phyloP scores from a whole-genome alignment of 2,797 vertebrate genomes.

The Rhinophrynus dorsalis region DNA sequence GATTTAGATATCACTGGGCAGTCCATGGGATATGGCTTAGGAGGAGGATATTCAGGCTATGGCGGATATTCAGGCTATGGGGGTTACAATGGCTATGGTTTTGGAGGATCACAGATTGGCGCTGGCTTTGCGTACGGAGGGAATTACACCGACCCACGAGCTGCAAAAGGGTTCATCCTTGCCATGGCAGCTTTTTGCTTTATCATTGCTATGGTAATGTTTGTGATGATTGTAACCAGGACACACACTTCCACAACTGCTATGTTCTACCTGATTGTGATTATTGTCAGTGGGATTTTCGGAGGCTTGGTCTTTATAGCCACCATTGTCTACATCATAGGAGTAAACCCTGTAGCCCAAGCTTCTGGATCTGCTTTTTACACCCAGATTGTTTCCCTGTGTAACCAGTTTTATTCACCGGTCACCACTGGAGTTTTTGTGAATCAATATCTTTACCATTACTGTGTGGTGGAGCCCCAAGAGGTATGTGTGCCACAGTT shows the following conservation, averaged over 20 bases:
- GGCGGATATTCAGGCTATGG: slow-evolving; percentile 12
- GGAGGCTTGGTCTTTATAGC: slow-evolving; percentile 81
- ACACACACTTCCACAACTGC: slow-evolving; percentile 69
- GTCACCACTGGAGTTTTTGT: slow-evolving; percentile 58
- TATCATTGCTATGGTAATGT: slow-evolving; percentile 70
- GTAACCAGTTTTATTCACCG: slow-evolving; percentile 73
- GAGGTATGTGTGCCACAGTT: slow-evolving; percentile 77
- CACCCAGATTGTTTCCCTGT: slow-evolving; percentile 74
- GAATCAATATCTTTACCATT: slow-evolving; percentile 91
- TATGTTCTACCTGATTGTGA: slow-evolving; percentile 76
- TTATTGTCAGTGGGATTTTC: slow-evolving; percentile 75
- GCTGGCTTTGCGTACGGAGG: slow-evolving; percentile 69
- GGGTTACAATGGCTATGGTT: slow-evolving; percentile 47
- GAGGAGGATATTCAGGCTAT: slow-evolving; percentile 45
- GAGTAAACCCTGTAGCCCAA: slow-evolving; percentile 84
- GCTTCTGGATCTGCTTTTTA: slow-evolving; percentile 72
- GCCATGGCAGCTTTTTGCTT: slow-evolving; percentile 81
- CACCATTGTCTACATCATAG: slow-evolving; percentile 83
- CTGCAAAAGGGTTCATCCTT: slow-evolving; percentile 84
- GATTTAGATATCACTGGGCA: slow-evolving; percentile 73
- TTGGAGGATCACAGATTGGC: slow-evolving; percentile 61
- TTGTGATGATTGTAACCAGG: slow-evolving; percentile 79
- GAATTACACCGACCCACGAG: slow-evolving; percentile 79
- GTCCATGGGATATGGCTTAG: slow-evolving; percentile 58
- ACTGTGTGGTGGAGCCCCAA: slow-evolving; percentile 90